Base-by-base conservation (phyloP, 2,888 invertebrate genomes). In the Parapristionchus giblindavisi region DNA sequence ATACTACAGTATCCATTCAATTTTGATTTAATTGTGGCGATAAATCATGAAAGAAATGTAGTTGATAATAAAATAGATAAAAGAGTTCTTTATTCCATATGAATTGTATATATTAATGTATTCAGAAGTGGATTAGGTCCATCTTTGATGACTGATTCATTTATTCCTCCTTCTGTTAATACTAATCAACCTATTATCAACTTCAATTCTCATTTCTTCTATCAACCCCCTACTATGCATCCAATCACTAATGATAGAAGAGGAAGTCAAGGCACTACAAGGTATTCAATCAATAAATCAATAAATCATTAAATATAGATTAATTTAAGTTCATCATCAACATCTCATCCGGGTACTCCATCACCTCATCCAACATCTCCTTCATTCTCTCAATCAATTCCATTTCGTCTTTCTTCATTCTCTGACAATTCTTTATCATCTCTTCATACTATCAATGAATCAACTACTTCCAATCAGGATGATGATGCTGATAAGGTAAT, bases 241-340 rank as follows among this genome's bases (percentile, higher is more conserved):
- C 1, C 61, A 14, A 5, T 61, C 4, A 27, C 43, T 29, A 40
- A 27, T 21, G 65, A 65, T 65, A 40, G 81, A 75, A 77, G 81
- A 36, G 76, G 77, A 29, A 79, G 78, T 54, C 81, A 81, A 60
- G 81, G 79, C 3, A 80, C 80, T 4, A 80, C 80, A 24, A 77
- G 77, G 72, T 77, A 65, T n/a, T 40, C 61, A 14, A 14, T 29
- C 36, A n/a, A 40, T 32, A 52, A 3, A 32, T 48, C 40, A 60
- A 52, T 63, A 43, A 27, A 58, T 56, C 43, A 40, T n/a, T n/a
- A n/a, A n/a, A n/a, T n/a, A n/a, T n/a, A n/a, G n/a, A n/a, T n/a
- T 52, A 17, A 32, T 51, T 77, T 65, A 36, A 78, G 76, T 52
- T 77, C 78, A 6, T 65, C 60, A 29, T 77, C 77, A n/a, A 74